Conservation (phyloP, 2,797 vertebrate genomes). For the Podarcis lilfordi region DNA sequence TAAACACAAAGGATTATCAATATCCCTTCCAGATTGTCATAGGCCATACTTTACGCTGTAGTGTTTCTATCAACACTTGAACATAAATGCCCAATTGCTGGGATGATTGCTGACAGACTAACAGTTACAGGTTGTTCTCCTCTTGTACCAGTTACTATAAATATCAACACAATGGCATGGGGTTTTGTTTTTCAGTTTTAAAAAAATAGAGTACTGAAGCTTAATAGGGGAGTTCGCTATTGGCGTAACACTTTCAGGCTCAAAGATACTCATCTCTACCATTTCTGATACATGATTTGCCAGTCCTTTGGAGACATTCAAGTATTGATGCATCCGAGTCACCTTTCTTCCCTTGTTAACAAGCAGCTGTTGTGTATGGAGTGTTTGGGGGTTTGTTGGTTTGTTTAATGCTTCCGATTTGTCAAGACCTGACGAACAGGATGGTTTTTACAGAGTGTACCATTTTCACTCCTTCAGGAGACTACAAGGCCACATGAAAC, state of each 20-base stretch:
- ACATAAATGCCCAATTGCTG: conserved; percentile 1
- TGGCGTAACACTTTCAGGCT: conserved; percentile 48
- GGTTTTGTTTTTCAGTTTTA: conserved; percentile 41
- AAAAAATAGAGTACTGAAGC: conserved; percentile 60
- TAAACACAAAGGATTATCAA: conserved; percentile 10
- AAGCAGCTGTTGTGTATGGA: conserved; percentile 31
- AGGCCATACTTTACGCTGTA: conserved; percentile 11
- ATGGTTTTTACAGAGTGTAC: conserved; percentile 47
- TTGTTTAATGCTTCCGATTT: conserved; percentile 66
- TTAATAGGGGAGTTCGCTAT: conserved; percentile 59
- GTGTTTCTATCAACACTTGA: not conserved
- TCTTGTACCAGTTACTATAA: conserved; percentile 38
- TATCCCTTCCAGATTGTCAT: not conserved
- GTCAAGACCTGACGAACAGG: conserved; percentile 73
- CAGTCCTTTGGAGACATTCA: conserved; percentile 64
- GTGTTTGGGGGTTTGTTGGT: conserved; percentile 32
- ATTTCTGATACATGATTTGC: conserved; percentile 64
- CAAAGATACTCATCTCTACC: conserved; percentile 51
- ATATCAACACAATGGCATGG: conserved; percentile 50
- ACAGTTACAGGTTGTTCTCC: conserved; percentile 3
- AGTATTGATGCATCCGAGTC: conserved; percentile 62
- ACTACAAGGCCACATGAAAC: conserved; percentile 67
- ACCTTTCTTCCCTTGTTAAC: conserved; percentile 59
- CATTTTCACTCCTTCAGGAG: conserved; percentile 61
- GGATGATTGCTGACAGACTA: conserved; percentile 10